Base-by-base conservation (phyloP, 2,888 invertebrate genomes). In the Tachina lurida region DNA sequence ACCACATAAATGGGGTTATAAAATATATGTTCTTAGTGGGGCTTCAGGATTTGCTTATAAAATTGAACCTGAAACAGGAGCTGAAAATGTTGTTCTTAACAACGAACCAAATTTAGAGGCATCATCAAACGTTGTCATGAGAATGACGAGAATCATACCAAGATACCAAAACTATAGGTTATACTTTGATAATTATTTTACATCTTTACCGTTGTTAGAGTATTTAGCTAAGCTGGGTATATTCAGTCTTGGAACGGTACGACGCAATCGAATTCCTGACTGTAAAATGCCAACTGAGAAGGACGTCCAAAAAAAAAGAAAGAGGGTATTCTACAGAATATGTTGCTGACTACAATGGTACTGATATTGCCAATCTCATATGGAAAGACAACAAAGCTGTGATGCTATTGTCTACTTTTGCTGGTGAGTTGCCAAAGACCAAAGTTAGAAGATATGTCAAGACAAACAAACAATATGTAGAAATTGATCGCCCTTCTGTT, bases 191-290 rank as follows among this genome's bases (percentile, higher is more conserved):
- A 87, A 87, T 43, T 87, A 85, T 54, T 86, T 87, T 63, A 87
- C 83, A 41, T 87, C 82, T 47, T 60, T 88, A 15, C 77, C 84
- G 54, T 68, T 89, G 31, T 52, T 90, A 70, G 87, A 89, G 73
- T 88, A 90, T 84, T 83, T 90, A 70, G 88, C 89, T 17, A 89
- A 90, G 83, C 76, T 89, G 70, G 89, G 89, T 12, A 88, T 89
- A 74, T 70, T 87, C 7, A 84, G 78, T 87, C 86, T 67, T 67
- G 90, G 90, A n/a, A 89, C 90, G 56, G 84, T 89, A 49, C 58
- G 60, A 17, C 62, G 70, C 62, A 81, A 75, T 31, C 45, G 63
- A 78, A 82, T 87, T 47, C 31, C 54, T 39, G 56, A 60, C 45
- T 65, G 73, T 17, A 77, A 83, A 65, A 47, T 74, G 54, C 58